phyloP scores from a whole-genome alignment of 2,113 vertebrate genomes.

The Pseudonaja textilis region DNA sequence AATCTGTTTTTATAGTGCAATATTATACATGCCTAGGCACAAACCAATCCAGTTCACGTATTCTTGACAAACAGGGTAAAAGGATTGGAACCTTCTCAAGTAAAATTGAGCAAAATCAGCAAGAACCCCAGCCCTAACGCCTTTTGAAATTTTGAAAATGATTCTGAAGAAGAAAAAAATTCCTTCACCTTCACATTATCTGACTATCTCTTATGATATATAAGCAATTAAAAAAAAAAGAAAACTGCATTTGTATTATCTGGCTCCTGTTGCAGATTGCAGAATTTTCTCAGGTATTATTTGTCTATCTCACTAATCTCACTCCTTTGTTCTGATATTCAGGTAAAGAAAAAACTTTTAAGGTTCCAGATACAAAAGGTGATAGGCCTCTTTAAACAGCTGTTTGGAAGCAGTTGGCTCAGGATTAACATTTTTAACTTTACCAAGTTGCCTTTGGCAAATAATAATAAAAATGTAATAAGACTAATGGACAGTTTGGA shows the following conservation, averaged over 20 bases:
- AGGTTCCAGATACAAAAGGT: not conserved
- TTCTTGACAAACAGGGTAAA: not conserved
- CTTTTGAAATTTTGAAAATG: not conserved
- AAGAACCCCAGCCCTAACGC: not conserved
- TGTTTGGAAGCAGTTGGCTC: not conserved
- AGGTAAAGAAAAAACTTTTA: not conserved
- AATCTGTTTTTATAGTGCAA: not conserved
- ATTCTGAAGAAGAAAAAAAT: not conserved
- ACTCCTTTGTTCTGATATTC: not conserved
- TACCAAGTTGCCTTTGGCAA: not conserved
- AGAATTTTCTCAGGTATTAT: not conserved
- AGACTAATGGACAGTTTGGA: not conserved
- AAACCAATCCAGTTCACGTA: not conserved
- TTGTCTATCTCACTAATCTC: not conserved
- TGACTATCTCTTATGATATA: not conserved
- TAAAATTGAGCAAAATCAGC: not conserved
- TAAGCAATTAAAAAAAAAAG: not conserved
- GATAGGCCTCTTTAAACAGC: not conserved
- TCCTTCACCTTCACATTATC: not conserved
- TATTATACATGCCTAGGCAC: not conserved
- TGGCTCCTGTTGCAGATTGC: not conserved
- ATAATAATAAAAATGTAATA: not conserved
- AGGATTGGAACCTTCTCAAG: not conserved
- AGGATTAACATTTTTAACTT: not conserved
- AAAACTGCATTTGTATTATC: not conserved